Conservation (phyloP, 2,113 vertebrate genomes). For the Nettapus auritus region DNA sequence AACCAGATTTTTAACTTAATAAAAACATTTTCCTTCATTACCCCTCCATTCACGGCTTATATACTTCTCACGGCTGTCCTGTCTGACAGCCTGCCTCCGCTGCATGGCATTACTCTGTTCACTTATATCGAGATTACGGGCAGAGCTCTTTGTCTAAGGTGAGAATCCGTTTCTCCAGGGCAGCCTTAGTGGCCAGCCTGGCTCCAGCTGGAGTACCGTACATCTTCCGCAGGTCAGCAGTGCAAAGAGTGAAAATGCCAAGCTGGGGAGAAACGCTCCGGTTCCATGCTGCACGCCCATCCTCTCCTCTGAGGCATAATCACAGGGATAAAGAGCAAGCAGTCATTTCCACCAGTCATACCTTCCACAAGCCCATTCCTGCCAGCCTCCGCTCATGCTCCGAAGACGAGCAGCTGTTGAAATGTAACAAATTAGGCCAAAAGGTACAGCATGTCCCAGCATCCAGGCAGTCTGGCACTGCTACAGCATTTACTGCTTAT, state of each 20-base stretch:
- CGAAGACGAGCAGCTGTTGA: neutral
- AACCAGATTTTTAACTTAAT: neutral
- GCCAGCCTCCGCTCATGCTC: neutral
- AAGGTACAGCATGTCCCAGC: conserved; percentile 30
- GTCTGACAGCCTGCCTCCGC: neutral
- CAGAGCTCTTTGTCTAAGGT: neutral
- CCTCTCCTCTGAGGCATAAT: neutral
- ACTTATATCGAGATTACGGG: neutral
- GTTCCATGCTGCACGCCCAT: neutral
- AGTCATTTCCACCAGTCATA: conserved; percentile 12
- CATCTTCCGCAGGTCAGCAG: neutral
- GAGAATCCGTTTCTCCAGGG: neutral
- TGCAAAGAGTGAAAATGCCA: neutral
- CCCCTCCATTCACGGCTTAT: neutral
- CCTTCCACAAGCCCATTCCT: conserved; percentile 39
- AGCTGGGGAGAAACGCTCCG: accelerated
- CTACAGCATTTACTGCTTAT: neutral
- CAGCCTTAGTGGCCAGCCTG: neutral
- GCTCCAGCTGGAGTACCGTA: neutral
- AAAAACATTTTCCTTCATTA: neutral
- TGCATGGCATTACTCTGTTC: neutral
- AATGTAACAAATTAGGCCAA: neutral
- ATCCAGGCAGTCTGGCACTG: neutral
- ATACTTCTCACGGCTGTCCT: neutral
- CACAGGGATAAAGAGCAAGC: neutral